A percentile compares a stretch with the other conserved stretches of the same genome.
phyloP scores from a whole-genome alignment of 2,888 invertebrate genomes.

The Erebia palarica region DNA sequence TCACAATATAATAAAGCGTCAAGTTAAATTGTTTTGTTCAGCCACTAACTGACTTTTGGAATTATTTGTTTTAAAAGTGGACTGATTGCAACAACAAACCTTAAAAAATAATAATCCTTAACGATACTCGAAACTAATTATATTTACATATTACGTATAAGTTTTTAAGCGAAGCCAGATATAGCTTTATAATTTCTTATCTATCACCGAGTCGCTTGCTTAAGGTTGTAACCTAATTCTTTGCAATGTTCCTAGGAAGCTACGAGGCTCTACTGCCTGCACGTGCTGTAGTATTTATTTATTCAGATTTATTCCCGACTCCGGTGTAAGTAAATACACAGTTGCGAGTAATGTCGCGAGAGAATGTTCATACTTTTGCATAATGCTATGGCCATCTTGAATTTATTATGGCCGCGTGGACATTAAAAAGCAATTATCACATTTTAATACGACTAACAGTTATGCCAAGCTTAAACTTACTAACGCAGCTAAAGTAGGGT shows the following conservation, averaged over 20 bases:
- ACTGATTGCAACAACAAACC: too few relatives aligned
- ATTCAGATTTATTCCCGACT: constrained; percentile 63
- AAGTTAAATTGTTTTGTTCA: too few relatives aligned
- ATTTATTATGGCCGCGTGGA: constrained; percentile 38
- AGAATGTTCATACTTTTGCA: constrained; percentile 54
- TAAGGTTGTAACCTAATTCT: constrained; percentile 40
- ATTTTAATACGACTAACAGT: constrained; percentile 28
- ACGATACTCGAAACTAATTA: too few relatives aligned
- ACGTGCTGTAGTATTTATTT: constrained; percentile 71
- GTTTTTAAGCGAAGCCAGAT: background rate
- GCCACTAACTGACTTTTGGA: too few relatives aligned
- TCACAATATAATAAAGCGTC: too few relatives aligned
- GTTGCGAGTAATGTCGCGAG: constrained; percentile 63
- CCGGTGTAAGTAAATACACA: constrained; percentile 52
- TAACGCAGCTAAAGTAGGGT: constrained; percentile 11
- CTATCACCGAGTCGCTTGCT: constrained; percentile 12
- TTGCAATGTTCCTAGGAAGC: constrained; percentile 53
- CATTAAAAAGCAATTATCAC: constrained; percentile 41
- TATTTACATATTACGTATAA: too few relatives aligned
- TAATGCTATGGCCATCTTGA: constrained; percentile 40
- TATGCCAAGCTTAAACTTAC: constrained; percentile 7
- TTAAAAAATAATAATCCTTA: too few relatives aligned
- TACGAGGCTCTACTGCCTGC: constrained; percentile 66
- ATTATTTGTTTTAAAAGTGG: too few relatives aligned
- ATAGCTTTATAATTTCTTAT: background rate